Evolutionary conservation across 2,888 invertebrate species (phyloP).

Genomic region (Ditula angustiorana): DNA sequence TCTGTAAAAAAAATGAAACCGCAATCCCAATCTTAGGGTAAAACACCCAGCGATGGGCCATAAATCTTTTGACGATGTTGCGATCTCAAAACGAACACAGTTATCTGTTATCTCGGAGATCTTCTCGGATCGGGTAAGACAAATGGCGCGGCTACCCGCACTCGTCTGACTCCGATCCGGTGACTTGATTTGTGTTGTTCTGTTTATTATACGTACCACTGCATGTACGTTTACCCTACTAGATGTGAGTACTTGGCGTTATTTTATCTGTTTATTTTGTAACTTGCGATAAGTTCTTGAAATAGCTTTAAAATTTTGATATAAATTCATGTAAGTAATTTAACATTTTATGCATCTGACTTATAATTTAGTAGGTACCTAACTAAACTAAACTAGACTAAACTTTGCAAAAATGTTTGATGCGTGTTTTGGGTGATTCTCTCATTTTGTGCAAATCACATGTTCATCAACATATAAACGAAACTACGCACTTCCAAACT

Average conservation of each 20-base stretch:
- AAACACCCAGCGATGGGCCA: conserved; percentile 28
- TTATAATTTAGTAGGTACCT: too few relatives aligned
- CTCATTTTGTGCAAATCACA: too few relatives aligned
- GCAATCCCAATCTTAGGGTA: conserved; percentile 24
- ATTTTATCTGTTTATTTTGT: neutral
- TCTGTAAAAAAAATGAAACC: neutral
- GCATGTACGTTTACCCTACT: conserved; percentile 19
- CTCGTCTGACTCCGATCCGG: conserved; percentile 39
- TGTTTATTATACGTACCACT: conserved; percentile 36
- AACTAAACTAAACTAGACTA: too few relatives aligned
- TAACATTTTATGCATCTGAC: too few relatives aligned
- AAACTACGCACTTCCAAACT: too few relatives aligned
- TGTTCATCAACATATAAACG: too few relatives aligned
- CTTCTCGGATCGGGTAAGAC: conserved; percentile 40
- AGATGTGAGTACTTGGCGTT: conserved; percentile 4
- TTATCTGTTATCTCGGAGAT: conserved; percentile 38
- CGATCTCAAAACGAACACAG: conserved; percentile 35
- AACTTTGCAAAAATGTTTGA: too few relatives aligned
- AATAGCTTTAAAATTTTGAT: neutral
- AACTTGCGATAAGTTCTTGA: neutral
- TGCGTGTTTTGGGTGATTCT: too few relatives aligned
- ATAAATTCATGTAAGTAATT: too few relatives aligned
- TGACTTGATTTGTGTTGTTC: conserved; percentile 47
- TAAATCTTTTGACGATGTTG: conserved; percentile 38
- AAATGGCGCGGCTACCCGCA: conserved; percentile 44